Conservation (phyloP, 2,113 vertebrate genomes). For the Datnioides undecimradiatus region DNA sequence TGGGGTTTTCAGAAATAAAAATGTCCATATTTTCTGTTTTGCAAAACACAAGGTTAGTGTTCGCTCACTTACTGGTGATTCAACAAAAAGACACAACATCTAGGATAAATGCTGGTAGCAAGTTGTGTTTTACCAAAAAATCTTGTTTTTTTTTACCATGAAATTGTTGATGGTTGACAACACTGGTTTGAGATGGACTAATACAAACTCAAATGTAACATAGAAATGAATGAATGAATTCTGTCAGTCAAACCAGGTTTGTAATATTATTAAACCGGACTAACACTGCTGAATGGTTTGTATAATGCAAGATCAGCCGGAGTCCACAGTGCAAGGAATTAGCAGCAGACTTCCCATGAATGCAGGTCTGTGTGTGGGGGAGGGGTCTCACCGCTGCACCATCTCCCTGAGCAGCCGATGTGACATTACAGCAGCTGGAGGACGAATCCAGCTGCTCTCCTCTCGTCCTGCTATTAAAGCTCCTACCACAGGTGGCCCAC, state of each 20-base stretch:
- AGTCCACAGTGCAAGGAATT: slow-evolving; percentile 6
- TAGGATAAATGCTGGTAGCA: not conserved
- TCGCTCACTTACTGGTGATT: not conserved
- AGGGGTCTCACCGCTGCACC: slow-evolving; percentile 33
- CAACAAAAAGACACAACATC: not conserved
- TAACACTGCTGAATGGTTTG: not conserved
- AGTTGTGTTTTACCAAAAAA: not conserved
- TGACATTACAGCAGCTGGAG: slow-evolving; percentile 61
- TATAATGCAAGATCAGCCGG: not conserved
- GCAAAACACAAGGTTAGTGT: no score
- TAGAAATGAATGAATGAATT: not conserved
- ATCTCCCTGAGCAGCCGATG: slow-evolving; percentile 22
- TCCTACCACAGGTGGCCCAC: slow-evolving; percentile 37
- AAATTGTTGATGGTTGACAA: no score
- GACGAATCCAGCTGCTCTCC: slow-evolving; percentile 53
- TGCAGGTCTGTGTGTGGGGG: not conserved
- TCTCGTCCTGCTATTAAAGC: slow-evolving; percentile 14
- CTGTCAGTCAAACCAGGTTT: not conserved
- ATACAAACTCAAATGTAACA: not conserved
- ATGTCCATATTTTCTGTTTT: not conserved
- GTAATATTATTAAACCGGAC: not conserved
- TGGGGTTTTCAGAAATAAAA: not conserved
- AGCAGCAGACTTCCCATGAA: slow-evolving; percentile 13
- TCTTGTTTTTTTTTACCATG: no score
- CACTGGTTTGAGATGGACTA: not conserved